Evolutionary conservation across 53 echinoderm and acorn worm species (phyloP), one percentile per base, ranked within the genome.

Genomic region (Hippasteria phrygiana): DNA sequence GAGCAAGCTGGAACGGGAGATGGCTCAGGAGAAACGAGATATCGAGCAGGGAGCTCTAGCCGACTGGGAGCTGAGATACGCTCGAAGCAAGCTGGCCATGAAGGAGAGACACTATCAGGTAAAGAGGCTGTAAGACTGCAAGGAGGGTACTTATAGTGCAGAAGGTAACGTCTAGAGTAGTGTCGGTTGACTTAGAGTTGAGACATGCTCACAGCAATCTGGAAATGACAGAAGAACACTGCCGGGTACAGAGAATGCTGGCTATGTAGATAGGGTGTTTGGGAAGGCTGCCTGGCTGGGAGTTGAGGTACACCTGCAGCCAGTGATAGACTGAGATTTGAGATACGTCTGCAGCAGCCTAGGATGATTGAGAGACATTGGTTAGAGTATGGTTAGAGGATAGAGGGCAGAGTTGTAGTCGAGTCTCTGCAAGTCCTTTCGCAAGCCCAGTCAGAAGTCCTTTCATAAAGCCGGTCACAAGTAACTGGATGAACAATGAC

Each of bases 51-150:
- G 88, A 5, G 99, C 99, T 48, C 75, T 98, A 38, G 90, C 91
- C 17, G 99, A 98, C 76, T 98, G 99, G 99, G 99, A 98, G 88
- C 86, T 98, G 62, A 40, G 99, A 74, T 98, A 94, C 32, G 99
- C 99, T 51, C 73, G 93, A 42, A 91, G 96, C 50, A 98, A 96
- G 90, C 93, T 98, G 53, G 93, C 91, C 46, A 66, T 94, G 50
- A 98, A 98, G 62, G 96, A 98, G 77, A 81, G 92, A 29, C 99
- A 98, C 56, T 98, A 98, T 71, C 94, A 98, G 79, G 96, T 96
- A 92, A 45, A 65, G 67, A 27, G 65, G 40, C 29, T 59, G 64
- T 9, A 37, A 81, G 27, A 32, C 20, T 10, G 2, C 3, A 28
- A 54, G 32, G 22, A 59, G 39, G 82, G 32, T 35, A 56, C 42